A percentile compares a stretch with the other conserved stretches of the same genome.
Conservation (phyloP, 2,888 invertebrate genomes). For the Hyppa rectilinea region DNA sequence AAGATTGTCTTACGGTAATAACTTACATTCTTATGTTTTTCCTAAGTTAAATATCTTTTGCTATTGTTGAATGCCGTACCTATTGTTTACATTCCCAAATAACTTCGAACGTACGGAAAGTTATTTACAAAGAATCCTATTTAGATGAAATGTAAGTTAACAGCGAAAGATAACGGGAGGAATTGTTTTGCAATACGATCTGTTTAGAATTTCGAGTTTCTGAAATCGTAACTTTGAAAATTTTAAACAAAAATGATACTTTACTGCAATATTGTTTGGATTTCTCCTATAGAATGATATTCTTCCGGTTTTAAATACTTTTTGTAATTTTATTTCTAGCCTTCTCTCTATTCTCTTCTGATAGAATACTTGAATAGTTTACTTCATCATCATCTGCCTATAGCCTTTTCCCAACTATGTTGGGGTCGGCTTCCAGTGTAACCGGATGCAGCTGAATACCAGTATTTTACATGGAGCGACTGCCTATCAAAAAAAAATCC, state of each 20-base stretch:
- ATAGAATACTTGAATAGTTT: background rate
- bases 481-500: too few species aligned
- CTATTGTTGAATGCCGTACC: background rate
- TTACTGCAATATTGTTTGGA: conserved; percentile 15
- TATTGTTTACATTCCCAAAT: conserved; percentile 28
- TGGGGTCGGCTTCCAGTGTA: too few species aligned
- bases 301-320: background rate
- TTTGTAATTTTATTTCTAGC: background rate
- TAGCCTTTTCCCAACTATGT: too few species aligned
- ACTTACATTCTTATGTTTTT: conserved; percentile 20
- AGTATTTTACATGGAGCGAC: too few species aligned
- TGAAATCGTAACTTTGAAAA: conserved; percentile 30
- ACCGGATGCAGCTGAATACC: too few species aligned
- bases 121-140: conserved; percentile 41
- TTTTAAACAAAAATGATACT: conserved; percentile 28
- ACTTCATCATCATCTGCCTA: too few species aligned
- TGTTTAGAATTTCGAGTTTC: conserved; percentile 23
- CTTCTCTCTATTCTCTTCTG: background rate
- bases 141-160: conserved; percentile 49
- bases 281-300: background rate
- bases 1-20: background rate
- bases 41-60: background rate
- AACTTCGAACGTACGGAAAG: conserved; percentile 18
- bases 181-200: conserved; percentile 46
- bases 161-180: conserved; percentile 32